Base-by-base conservation (phyloP, 2,113 vertebrate genomes). In the Monopterus albus region DNA sequence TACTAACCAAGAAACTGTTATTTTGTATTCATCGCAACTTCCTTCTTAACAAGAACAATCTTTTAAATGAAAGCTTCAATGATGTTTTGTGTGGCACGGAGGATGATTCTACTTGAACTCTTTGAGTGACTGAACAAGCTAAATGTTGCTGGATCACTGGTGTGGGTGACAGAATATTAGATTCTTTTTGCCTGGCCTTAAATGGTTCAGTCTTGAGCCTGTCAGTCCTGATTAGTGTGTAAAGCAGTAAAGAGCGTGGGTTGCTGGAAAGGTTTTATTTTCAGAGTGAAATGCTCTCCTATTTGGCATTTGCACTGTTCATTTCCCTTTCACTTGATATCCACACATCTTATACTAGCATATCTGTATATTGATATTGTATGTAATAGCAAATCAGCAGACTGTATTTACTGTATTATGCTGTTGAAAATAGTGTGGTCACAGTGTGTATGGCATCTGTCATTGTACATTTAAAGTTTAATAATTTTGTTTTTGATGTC, bases 121-220 rank as follows among this genome's bases (percentile, higher is more conserved):
- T 83, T 71, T 71, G 68, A 82, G 81, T 72, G 75, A 40, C 70
- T 50, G 35, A 82, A 86, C 80, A 83, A 68, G 64, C 75, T 76
- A 87, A 83, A 75, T 88, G 79, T 84, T 88, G 79, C 80, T 69
- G 70, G 81, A 81, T 88, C 85, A 84, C 65, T 89, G 81, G 78
- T 72, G 82, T 87, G 84, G 86, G 72, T 87, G 90, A 92, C 78
- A 82, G 85, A 91, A 90, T 88, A 90, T 93, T 85, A 89, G 72
- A 81, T 89, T 88, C 13, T 79, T 91, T 92, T 89, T 83, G 83
- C 86, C 71, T 74, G 63, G 72, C 73, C 86, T 81, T 93, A 93
- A 93, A 92, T 92, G 90, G 84, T 87, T 91, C 86, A 91, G 91
- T 93, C 89, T 92, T 92, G 82, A 82, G 82, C 79, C 88, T 91